Evolutionary conservation across 2,888 invertebrate species (phyloP), one percentile per base, ranked within the genome.

Genomic region (Dicyrtomina minuta): DNA sequence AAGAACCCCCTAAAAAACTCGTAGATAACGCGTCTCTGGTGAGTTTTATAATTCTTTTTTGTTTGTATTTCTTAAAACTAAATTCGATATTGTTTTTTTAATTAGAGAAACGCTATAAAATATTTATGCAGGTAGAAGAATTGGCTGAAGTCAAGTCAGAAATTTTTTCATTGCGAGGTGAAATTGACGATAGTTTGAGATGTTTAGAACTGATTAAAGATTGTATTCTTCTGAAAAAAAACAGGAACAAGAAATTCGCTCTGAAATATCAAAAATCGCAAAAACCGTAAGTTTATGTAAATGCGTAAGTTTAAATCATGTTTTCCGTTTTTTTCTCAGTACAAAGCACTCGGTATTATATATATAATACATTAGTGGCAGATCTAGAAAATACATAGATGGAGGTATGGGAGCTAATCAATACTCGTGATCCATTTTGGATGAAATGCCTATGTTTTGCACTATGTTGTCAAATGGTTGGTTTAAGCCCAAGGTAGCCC

Each of bases 21-120:
- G 70, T 72, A 4, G 74, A 74, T 56, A 24, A 70, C n/a, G 55
- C 61, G 2, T 70, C 70, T 39, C 53, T 66, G 20, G 74, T 74
- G 49, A 66, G 68, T n/a, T n/a, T 33, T 8, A 33, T 5, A 33
- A 33, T 33, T n/a, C n/a, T n/a, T 33, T 33, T 33, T 33, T 3
- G 4, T 33, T 33, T 33, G 8, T 5, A 33, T 33, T 3, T n/a
- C n/a, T n/a, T n/a, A n/a, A n/a, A n/a, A n/a, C n/a, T 33, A 33
- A 33, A 33, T 33, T 33, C 8, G 33, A 33, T 5, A 33, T 33
- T 8, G 33, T 33, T 5, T 33, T 33, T n/a, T 33, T 33, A 33
- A 33, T 33, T 3, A 8, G 33, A n/a, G n/a, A n/a, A n/a, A n/a
- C n/a, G n/a, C n/a, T n/a, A n/a, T n/a, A n/a, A n/a, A n/a, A n/a